Evolutionary conservation across 2,888 invertebrate species (phyloP).

Genomic region (Eupithecia abbreviata): DNA sequence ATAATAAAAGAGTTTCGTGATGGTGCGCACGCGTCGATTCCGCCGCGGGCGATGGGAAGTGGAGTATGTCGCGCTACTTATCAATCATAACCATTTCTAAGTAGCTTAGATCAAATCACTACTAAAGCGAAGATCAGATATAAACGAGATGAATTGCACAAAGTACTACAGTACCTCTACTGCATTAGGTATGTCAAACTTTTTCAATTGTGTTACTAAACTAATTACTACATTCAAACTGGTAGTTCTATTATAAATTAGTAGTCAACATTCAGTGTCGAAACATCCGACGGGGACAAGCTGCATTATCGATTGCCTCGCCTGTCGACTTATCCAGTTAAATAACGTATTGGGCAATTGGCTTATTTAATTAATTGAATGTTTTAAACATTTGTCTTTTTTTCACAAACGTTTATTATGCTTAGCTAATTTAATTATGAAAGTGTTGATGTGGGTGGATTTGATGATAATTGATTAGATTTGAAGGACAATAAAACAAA

Average conservation of each 20-base stretch:
- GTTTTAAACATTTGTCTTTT: constrained; percentile 34
- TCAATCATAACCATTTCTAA: constrained; percentile 61
- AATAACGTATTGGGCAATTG: constrained; percentile 75
- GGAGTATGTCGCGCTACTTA: constrained; percentile 74
- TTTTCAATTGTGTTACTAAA: constrained; percentile 1
- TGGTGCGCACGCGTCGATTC: constrained; percentile 45
- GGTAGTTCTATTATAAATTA: constrained; percentile 8
- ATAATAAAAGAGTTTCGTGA: constrained; percentile 68
- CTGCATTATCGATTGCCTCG: constrained; percentile 65
- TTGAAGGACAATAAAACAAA: not conserved
- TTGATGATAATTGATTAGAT: not conserved
- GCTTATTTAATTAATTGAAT: constrained; percentile 48
- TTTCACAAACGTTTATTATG: constrained; percentile 25
- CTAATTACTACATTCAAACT: constrained; percentile 12
- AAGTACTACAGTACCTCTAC: not conserved
- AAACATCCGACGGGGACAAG: constrained; percentile 75
- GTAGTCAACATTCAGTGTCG: constrained; percentile 56
- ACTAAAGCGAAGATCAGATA: constrained; percentile 40
- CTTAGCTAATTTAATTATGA: constrained; percentile 22
- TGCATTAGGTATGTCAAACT: not conserved
- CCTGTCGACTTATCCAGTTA: constrained; percentile 71
- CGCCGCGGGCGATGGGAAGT: constrained; percentile 59
- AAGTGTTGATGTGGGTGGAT: constrained; percentile 18
- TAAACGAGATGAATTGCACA: constrained; percentile 10
- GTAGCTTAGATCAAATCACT: constrained; percentile 17